Evolutionary conservation across 2,888 invertebrate genomes (phyloP).

Genomic region (Cryptocephalus primarius): DNA sequence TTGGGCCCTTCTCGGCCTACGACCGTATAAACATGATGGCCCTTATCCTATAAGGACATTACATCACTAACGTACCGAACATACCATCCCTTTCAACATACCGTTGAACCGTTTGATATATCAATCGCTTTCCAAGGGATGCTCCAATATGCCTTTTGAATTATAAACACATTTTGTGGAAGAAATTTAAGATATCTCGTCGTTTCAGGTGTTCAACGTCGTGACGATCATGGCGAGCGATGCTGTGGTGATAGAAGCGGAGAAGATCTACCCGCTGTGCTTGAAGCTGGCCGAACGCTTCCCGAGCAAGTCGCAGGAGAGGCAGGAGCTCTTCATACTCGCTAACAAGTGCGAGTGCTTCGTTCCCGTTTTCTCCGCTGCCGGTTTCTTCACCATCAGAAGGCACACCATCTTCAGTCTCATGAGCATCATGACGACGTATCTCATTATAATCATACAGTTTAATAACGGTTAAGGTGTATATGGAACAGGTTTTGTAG

Average conservation of each 20-base stretch:
- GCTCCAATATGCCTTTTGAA: no score
- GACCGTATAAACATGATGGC: no score
- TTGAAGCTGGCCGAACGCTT: background rate
- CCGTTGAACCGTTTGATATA: no score
- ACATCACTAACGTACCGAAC: no score
- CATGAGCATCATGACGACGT: background rate
- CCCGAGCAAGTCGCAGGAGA: background rate
- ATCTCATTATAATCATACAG: slow-evolving; percentile 1
- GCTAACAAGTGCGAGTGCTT: background rate
- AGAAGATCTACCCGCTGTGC: background rate
- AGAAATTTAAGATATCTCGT: no score
- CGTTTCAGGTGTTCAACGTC: no score
- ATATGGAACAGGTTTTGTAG: no score
- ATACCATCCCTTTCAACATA: no score
- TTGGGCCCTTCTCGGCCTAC: no score
- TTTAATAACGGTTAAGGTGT: background rate
- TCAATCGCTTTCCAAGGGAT: no score
- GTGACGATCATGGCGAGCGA: background rate
- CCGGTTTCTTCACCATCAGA: background rate
- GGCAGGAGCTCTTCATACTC: background rate
- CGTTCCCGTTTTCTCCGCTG: background rate
- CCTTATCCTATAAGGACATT: no score
- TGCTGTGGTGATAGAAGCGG: background rate
- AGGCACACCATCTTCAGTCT: background rate
- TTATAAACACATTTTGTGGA: no score